Evolutionary conservation across 2,888 invertebrate species (phyloP).

Genomic region (Eremobia ochroleuca): DNA sequence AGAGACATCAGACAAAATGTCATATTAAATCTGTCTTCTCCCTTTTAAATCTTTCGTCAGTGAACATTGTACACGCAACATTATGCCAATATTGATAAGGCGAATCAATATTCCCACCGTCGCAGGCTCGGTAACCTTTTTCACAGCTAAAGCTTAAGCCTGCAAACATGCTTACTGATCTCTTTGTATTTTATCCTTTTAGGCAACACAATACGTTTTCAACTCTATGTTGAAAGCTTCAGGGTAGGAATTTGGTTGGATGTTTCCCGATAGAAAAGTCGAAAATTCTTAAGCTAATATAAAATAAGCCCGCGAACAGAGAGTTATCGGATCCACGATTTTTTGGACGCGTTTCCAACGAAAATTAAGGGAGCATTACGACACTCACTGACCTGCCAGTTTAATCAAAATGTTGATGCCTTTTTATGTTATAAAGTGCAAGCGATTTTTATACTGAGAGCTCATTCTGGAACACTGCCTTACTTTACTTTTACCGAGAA

Average conservation of each 20-base stretch:
- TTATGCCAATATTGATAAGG: constrained; percentile 83
- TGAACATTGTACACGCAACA: constrained; percentile 71
- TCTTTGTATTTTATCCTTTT: constrained; percentile 76
- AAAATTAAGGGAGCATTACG: constrained; percentile 81
- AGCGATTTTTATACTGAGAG: constrained; percentile 53
- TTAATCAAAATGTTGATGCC: constrained; percentile 69
- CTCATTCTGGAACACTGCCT: constrained; percentile 41
- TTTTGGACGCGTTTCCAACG: constrained; percentile 78
- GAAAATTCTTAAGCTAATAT: constrained; percentile 81
- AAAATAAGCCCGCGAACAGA: constrained; percentile 75
- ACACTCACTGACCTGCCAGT: constrained; percentile 77
- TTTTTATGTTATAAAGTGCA: constrained; percentile 61
- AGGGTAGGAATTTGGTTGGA: constrained; percentile 45
- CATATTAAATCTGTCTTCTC: constrained; percentile 40
- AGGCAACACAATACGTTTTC: constrained; percentile 39
- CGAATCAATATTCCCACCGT: constrained; percentile 84
- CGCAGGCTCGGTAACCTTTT: constrained; percentile 78
- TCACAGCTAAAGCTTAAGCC: constrained; percentile 78
- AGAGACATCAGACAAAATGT: constrained; percentile 22
- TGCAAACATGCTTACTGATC: constrained; percentile 80
- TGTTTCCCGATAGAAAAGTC: constrained; percentile 69
- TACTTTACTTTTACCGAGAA: constrained; percentile 33
- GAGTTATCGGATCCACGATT: constrained; percentile 85
- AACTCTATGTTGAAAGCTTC: constrained; percentile 17
- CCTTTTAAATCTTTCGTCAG: constrained; percentile 45